A percentile compares a stretch with the other conserved stretches of the same genome.
phyloP scores from a whole-genome alignment of 2,113 vertebrate genomes.

The Amblyopsis rosae region DNA sequence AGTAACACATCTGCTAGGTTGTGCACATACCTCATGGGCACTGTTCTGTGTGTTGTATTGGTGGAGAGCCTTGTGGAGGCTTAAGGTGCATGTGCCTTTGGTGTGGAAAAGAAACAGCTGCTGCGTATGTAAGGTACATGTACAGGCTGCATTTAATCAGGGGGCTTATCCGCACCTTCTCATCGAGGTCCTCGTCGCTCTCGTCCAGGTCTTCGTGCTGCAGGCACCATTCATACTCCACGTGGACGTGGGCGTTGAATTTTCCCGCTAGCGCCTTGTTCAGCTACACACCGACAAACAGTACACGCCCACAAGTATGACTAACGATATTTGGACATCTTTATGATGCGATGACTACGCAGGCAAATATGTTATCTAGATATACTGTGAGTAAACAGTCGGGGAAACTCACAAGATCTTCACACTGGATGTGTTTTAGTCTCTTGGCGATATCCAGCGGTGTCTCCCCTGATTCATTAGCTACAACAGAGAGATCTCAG shows the following conservation, averaged over 20 bases:
- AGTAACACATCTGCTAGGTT: too few relatives aligned
- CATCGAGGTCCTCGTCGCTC: constrained; percentile 95
- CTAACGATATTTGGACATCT: neutral
- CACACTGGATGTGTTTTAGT: constrained; percentile 92
- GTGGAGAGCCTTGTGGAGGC: neutral
- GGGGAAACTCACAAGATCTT: constrained; percentile 88
- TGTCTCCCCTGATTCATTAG: constrained; percentile 94
- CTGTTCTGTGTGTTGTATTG: neutral
- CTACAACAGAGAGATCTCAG: constrained; percentile 65
- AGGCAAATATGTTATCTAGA: neutral
- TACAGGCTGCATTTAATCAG: neutral
- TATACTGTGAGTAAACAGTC: neutral
- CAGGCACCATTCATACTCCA: constrained; percentile 97
- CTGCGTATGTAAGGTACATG: neutral
- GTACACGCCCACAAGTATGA: neutral
- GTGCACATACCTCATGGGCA: too few relatives aligned
- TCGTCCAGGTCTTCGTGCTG: constrained; percentile 95
- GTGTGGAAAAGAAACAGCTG: too few relatives aligned
- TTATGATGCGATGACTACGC: neutral
- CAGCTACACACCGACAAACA: constrained; percentile 75
- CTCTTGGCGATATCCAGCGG: constrained; percentile 92
- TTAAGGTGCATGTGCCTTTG: neutral
- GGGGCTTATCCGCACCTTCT: constrained; percentile 78
- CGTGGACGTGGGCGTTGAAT: constrained; percentile 95
- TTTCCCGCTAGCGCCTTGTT: constrained; percentile 91